Conservation (phyloP, 2,797 vertebrate genomes). For the Diplodus puntazzo region DNA sequence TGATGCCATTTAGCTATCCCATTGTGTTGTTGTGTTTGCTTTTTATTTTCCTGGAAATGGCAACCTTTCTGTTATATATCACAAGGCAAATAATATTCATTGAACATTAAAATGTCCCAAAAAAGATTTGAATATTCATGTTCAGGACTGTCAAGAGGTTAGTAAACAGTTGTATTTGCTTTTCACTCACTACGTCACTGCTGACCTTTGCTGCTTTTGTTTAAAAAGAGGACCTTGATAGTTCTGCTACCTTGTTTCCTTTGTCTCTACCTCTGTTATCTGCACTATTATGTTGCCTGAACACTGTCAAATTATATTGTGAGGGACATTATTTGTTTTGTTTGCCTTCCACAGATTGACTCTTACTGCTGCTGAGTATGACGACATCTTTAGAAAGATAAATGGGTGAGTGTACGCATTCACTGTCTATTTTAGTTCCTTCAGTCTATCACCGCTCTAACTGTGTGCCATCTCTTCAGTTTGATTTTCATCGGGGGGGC, state of each 20-base stretch:
- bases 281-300: neutral
- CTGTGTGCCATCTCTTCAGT: conserved; percentile 50
- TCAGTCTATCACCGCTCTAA: neutral
- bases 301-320: neutral
- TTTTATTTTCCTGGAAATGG: no score
- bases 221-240: neutral
- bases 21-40: no score
- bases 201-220: neutral
- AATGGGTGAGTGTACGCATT: conserved; percentile 82
- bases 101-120: no score
- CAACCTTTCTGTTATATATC: no score
- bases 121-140: no score
- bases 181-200: neutral
- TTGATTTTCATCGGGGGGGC: conserved; percentile 86
- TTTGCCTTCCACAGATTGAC: conserved; percentile 77
- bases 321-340: neutral
- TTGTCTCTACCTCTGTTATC: rapidly evolving
- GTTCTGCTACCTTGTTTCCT: neutral
- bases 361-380: conserved; percentile 79
- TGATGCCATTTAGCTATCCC: no score
- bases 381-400: conserved; percentile 84
- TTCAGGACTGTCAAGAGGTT: no score
- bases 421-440: neutral
- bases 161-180: neutral
- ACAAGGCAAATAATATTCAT: no score